Evolutionary conservation across 1,140 invertebrate genomes (phyloP).

Genomic region (Apis mellifera): DNA sequence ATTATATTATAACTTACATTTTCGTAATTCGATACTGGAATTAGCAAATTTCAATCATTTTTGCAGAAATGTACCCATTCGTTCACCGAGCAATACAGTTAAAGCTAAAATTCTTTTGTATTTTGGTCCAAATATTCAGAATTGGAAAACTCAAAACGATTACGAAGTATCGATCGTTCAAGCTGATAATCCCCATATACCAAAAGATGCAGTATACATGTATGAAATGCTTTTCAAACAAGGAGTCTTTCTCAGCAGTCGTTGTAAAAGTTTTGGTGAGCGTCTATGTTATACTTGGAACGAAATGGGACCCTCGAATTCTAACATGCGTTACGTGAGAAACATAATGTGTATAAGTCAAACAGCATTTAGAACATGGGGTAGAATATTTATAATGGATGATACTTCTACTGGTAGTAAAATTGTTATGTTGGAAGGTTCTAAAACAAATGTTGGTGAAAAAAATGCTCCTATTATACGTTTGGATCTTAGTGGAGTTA

Average conservation of each 20-base stretch:
- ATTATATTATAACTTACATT: neutral
- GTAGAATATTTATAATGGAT: conserved; percentile 68
- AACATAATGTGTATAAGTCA: conserved; percentile 69
- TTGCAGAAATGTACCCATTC: conserved; percentile 64
- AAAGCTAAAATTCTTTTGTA: conserved; percentile 66
- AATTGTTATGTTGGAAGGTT: conserved; percentile 87
- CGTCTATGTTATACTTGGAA: conserved; percentile 65
- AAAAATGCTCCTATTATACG: conserved; percentile 68
- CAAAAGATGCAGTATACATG: conserved; percentile 78
- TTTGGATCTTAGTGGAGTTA: conserved; percentile 85
- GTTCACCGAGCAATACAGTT: conserved; percentile 40
- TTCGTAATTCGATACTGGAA: neutral
- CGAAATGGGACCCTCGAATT: conserved; percentile 21
- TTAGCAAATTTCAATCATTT: conserved; percentile 29
- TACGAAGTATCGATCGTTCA: conserved; percentile 50
- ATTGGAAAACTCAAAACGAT: conserved; percentile 65
- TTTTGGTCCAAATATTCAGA: conserved; percentile 62
- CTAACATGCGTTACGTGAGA: conserved; percentile 63
- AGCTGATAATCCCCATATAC: conserved; percentile 66
- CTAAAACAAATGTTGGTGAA: conserved; percentile 79
- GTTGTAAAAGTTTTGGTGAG: conserved; percentile 77
- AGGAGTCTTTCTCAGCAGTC: conserved; percentile 75
- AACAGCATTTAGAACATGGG: conserved; percentile 82
- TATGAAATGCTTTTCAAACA: conserved; percentile 82
- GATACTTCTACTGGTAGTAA: conserved; percentile 25